Conservation (phyloP, 1,140 invertebrate species). For the Drosophila sulfurigaster region DNA sequence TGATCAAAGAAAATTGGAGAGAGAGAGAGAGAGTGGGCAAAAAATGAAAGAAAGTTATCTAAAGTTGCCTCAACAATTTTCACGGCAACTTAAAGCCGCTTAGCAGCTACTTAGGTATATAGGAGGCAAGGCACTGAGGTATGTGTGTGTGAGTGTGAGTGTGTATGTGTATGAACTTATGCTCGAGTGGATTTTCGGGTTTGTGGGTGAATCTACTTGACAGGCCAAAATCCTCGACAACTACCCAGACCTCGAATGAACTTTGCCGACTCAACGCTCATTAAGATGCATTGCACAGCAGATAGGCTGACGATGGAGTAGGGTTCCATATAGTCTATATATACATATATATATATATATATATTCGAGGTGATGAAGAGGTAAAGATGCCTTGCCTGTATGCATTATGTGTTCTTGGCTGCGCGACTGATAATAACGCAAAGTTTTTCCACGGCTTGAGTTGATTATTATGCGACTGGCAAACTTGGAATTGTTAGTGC, state of each 20-base stretch:
- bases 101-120: conserved; percentile 47
- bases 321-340: too few relatives aligned
- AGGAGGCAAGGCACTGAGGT: not conserved
- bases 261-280: conserved; percentile 38
- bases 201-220: conserved; percentile 9
- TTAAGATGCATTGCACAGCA: conserved; percentile 49
- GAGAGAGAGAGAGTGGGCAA: not conserved
- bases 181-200: conserved; percentile 32
- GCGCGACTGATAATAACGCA: conserved; percentile 61
- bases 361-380: not conserved
- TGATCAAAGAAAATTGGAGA: conserved; percentile 62
- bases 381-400: conserved; percentile 8
- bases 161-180: conserved; percentile 30
- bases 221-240: conserved; percentile 6
- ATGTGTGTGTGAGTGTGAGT: not conserved
- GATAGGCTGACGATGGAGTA: conserved; percentile 1
- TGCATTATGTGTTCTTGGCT: conserved; percentile 63
- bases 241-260: conserved; percentile 15
- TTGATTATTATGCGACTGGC: conserved; percentile 74
- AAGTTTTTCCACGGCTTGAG: conserved; percentile 72
- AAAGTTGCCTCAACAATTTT: conserved; percentile 71
- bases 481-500: conserved; percentile 81
- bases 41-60: conserved; percentile 52
- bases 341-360: too few relatives aligned
- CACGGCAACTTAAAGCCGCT: conserved; percentile 78